A percentile compares a stretch with the other conserved stretches of the same genome.
Conservation (phyloP, 2,113 vertebrate genomes). For the Pseudorectes ferrugineus region DNA sequence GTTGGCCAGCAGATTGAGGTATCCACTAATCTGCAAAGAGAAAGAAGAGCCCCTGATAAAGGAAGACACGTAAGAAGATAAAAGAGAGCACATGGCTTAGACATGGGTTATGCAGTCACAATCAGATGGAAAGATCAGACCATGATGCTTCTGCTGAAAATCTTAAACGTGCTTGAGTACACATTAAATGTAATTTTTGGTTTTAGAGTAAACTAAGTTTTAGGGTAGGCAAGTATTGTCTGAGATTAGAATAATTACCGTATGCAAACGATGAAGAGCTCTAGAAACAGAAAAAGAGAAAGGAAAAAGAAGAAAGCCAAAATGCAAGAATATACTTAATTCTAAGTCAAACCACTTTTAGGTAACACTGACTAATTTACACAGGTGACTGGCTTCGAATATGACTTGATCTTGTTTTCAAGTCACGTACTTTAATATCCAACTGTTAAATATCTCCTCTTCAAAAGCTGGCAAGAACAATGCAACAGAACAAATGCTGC, state of each 20-base stretch:
- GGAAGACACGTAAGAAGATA: background rate
- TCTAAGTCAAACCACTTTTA: background rate
- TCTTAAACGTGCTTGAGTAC: background rate
- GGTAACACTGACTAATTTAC: background rate
- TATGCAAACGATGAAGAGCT: background rate
- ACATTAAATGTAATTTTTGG: background rate
- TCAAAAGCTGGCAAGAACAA: constrained; percentile 23
- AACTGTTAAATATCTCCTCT: background rate
- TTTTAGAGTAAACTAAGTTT: background rate
- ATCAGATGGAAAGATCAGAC: background rate
- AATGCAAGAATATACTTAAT: background rate
- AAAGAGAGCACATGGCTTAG: background rate
- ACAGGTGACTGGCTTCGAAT: background rate
- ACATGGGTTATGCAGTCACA: background rate
- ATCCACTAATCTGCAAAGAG: constrained; percentile 86
- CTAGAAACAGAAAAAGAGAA: background rate
- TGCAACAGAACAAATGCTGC: constrained; percentile 23
- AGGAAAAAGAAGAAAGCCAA: background rate
- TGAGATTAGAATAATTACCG: background rate
- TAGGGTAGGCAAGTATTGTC: background rate
- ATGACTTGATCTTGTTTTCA: background rate
- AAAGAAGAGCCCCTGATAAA: background rate
- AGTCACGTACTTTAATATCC: background rate
- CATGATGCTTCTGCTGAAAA: background rate
- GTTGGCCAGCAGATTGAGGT: constrained; percentile 96